Conservation (phyloP, 1,140 invertebrate species). For the Trachymyrmex cornetzi region DNA sequence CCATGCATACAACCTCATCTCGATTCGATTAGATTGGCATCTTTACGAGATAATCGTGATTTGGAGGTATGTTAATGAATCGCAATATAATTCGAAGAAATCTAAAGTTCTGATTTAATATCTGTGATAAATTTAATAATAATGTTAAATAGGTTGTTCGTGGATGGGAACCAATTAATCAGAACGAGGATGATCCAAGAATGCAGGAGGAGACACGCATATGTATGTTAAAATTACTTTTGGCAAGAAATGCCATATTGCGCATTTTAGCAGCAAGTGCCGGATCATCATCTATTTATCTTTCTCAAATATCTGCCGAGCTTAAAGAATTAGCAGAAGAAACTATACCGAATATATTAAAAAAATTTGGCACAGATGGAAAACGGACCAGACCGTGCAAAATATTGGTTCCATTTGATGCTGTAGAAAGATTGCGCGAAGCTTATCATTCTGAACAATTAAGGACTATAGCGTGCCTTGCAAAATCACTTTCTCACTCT, state of each 20-base stretch:
- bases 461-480: conserved; percentile 79
- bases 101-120: not conserved
- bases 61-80: conserved; percentile 75
- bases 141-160: conserved; percentile 79
- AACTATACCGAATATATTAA: conserved; percentile 77
- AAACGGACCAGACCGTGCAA: conserved; percentile 77
- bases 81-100: not conserved
- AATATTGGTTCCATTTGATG: conserved; percentile 83
- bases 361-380: conserved; percentile 78
- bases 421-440: conserved; percentile 83
- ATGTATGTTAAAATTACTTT: conserved; percentile 82
- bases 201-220: conserved; percentile 82
- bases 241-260: conserved; percentile 82
- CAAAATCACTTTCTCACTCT: conserved; percentile 78
- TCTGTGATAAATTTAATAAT: conserved; percentile 47
- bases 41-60: conserved; percentile 89
- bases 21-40: conserved; percentile 86
- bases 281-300: conserved; percentile 73
- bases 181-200: conserved; percentile 76
- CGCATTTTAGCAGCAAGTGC: conserved; percentile 82
- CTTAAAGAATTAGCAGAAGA: conserved; percentile 79
- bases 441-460: conserved; percentile 82
- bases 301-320: conserved; percentile 78
- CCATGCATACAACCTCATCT: conserved; percentile 84
- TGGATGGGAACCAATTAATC: conserved; percentile 82